phyloP scores from a whole-genome alignment of 2,797 vertebrate genomes.

The Cynodonichthys magdalenae region DNA sequence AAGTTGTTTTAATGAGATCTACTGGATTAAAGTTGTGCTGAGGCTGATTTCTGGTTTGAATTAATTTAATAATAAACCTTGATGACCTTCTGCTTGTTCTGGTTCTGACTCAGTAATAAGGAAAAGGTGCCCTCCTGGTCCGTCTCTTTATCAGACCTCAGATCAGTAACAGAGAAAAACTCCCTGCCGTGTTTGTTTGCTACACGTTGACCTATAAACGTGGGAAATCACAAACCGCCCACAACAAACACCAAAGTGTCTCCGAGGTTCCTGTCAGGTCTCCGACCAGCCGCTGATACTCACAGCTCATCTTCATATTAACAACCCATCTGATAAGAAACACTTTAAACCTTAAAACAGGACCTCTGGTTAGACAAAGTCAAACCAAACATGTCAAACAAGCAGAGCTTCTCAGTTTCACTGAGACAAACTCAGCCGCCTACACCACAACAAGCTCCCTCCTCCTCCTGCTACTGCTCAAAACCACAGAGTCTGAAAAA shows the following conservation, averaged over 20 bases:
- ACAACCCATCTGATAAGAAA: no score
- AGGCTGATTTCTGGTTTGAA: no score
- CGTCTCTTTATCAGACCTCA: background rate
- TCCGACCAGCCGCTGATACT: no score
- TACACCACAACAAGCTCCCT: constrained; percentile 40
- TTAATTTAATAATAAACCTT: no score
- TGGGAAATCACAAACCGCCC: constrained; percentile 52
- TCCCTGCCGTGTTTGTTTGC: constrained; percentile 39
- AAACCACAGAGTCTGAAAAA: constrained; percentile 44
- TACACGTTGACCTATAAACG: constrained; percentile 47
- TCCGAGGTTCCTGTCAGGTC: background rate
- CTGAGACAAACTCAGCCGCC: constrained; percentile 15
- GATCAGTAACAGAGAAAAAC: constrained; percentile 39
- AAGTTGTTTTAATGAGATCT: no score
- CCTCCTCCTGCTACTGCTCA: constrained; percentile 5
- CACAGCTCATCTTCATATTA: no score
- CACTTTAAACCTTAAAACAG: background rate
- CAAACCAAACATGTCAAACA: constrained; percentile 11
- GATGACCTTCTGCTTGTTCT: no score
- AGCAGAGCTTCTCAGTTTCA: constrained; percentile 17
- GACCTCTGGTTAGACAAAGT: constrained; percentile 14
- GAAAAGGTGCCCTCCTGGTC: no score
- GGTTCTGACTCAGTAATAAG: no score
- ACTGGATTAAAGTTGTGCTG: no score
- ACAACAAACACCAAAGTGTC: constrained; percentile 19